phyloP scores from a whole-genome alignment of 2,113 vertebrate species.

The Vidua macroura region DNA sequence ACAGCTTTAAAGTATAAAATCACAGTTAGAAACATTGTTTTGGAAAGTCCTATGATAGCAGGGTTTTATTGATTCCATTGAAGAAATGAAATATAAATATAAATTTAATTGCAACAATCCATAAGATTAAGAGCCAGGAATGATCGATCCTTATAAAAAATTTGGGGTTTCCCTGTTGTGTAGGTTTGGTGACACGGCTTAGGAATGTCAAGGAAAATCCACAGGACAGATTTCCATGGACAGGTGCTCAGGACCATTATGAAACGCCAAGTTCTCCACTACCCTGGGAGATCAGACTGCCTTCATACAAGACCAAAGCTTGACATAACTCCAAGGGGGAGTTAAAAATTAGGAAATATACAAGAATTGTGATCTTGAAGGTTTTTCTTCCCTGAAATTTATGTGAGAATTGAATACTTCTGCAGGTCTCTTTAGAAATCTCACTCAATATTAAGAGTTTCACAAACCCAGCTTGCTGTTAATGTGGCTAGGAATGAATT shows the following conservation, averaged over 20 bases:
- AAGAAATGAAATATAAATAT: not conserved
- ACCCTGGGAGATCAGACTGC: not conserved
- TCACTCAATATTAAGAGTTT: not conserved
- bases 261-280: not conserved
- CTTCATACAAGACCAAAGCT: not conserved
- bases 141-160: not conserved
- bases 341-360: too few relatives aligned
- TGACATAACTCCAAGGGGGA: not conserved
- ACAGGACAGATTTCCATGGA: not conserved
- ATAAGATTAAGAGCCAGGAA: not conserved
- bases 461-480: not conserved
- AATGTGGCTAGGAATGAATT: not conserved
- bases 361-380: not conserved
- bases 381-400: not conserved
- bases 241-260: not conserved
- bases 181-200: not conserved
- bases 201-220: not conserved
- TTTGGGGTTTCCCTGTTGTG: rapidly evolving
- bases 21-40: not conserved
- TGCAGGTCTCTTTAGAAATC: not conserved
- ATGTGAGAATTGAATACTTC: not conserved
- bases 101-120: not conserved
- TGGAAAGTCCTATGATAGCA: not conserved
- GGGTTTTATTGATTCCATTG: not conserved
- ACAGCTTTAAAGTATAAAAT: not conserved